phyloP scores from a whole-genome alignment of 2,113 vertebrate species.

The Prinia subflava region DNA sequence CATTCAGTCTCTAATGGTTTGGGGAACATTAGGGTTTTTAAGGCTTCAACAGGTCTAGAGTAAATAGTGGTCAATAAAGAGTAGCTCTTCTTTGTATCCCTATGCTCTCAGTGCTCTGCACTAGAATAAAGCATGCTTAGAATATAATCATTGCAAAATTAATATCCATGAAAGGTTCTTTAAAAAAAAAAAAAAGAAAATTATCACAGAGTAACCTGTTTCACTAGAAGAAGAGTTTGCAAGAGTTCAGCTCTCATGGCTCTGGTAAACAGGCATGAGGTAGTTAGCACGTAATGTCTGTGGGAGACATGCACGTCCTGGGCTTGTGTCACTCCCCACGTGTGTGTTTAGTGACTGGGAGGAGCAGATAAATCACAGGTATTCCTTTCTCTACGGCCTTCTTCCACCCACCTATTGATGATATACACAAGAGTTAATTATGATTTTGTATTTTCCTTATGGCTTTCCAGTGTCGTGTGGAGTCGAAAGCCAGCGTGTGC shows the following conservation, averaged over 20 bases:
- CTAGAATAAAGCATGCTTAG: conserved; percentile 33
- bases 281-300: neutral
- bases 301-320: rapidly evolving
- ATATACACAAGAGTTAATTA: neutral
- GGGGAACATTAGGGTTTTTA: conserved; percentile 67
- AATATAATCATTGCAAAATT: conserved; percentile 29
- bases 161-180: neutral
- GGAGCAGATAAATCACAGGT: neutral
- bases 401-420: neutral
- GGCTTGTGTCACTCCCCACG: neutral
- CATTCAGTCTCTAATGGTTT: conserved; percentile 60
- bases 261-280: neutral
- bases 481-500: rapidly evolving
- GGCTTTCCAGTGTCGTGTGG: rapidly evolving
- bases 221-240: neutral
- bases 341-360: neutral
- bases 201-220: neutral
- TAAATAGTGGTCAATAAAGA: conserved; percentile 64
- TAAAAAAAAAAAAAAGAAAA: neutral
- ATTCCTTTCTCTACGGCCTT: neutral
- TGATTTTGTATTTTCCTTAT: neutral
- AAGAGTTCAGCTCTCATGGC: neutral
- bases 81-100: conserved; percentile 59
- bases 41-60: conserved; percentile 63
- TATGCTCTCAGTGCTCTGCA: neutral